Percentiles rank a stretch among this genome's conserved stretches.
Evolutionary conservation across 2,888 invertebrate genomes (phyloP).

Genomic region (Pherbina coryleti): DNA sequence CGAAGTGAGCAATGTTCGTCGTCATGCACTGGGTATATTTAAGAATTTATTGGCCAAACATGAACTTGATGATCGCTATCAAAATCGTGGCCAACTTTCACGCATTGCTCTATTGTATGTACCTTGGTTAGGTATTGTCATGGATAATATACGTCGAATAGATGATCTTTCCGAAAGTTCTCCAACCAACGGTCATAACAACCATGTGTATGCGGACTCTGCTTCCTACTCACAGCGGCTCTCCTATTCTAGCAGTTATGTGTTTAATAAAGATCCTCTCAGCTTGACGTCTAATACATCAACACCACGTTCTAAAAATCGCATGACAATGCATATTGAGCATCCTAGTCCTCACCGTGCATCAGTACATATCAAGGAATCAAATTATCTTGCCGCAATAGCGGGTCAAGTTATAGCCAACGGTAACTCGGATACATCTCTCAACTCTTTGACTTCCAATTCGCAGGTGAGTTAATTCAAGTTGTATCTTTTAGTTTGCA

Average conservation of each 20-base stretch:
- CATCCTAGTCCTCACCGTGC: slow-evolving; percentile 77
- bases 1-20: slow-evolving; percentile 86
- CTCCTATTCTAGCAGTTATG: slow-evolving; percentile 74
- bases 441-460: slow-evolving; percentile 79
- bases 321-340: slow-evolving; percentile 81
- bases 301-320: slow-evolving; percentile 74
- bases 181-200: slow-evolving; percentile 58
- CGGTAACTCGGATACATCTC: slow-evolving; percentile 81
- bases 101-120: slow-evolving; percentile 91
- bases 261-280: slow-evolving; percentile 70
- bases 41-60: slow-evolving; percentile 93
- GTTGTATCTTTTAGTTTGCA: background rate
- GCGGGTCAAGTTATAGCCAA: slow-evolving; percentile 79
- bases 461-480: slow-evolving; percentile 60
- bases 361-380: slow-evolving; percentile 83
- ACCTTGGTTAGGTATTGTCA: slow-evolving; percentile 89
- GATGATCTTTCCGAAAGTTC: slow-evolving; percentile 68
- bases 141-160: slow-evolving; percentile 88
- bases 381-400: slow-evolving; percentile 79
- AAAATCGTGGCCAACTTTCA: slow-evolving; percentile 82
- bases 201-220: slow-evolving; percentile 67
- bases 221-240: slow-evolving; percentile 70
- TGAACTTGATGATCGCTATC: slow-evolving; percentile 91
- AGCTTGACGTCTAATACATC: slow-evolving; percentile 62
- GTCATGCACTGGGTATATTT: slow-evolving; percentile 82